Conservation (phyloP, 2,113 vertebrate genomes). For the pig (Sus scrofa) region T2T-Sscrofa CM000829.6:47102001-47102500, state of each 20-base stretch:
- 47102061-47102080: not conserved
- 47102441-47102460: no score
- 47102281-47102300: not conserved
- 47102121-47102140: not conserved
- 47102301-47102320: not conserved
- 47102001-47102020: not conserved
- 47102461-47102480: no score
- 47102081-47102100: not conserved
- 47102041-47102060: not conserved
- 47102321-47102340: not conserved
- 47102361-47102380: not conserved
- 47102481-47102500: no score
- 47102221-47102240: not conserved
- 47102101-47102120: not conserved
- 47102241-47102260: not conserved
- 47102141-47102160: not conserved
- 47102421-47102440: no score
- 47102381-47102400: no score
- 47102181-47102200: not conserved
- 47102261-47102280: not conserved
- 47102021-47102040: not conserved
- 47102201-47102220: not conserved
- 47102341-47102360: not conserved
- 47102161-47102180: not conserved
- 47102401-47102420: no score